Percentiles rank a stretch among this genome's conserved stretches.
Evolutionary conservation across 2,888 invertebrate genomes (phyloP).

Genomic region (Eupithecia pulchellata): DNA sequence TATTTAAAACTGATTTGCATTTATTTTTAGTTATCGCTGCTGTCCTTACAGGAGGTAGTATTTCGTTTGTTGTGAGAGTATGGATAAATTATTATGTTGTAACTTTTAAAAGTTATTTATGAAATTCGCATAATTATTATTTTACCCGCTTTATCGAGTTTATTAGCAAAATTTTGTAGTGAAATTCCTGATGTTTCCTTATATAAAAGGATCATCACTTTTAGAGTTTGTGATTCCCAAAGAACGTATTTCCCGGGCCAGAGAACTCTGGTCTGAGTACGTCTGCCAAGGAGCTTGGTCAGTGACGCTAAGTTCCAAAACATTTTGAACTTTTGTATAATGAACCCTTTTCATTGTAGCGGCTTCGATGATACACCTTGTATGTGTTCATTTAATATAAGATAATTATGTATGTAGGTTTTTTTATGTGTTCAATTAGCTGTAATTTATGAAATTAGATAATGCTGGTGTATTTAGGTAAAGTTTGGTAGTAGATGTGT

Average conservation of each 20-base stretch:
- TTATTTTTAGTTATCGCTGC: slow-evolving; percentile 25
- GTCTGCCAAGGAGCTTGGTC: slow-evolving; percentile 20
- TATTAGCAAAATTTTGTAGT: slow-evolving; percentile 64
- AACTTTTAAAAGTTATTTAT: slow-evolving; percentile 67
- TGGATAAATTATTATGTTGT: slow-evolving; percentile 41
- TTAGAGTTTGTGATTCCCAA: slow-evolving; percentile 25
- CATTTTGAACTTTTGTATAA: slow-evolving; percentile 28
- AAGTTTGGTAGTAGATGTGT: slow-evolving; percentile 49
- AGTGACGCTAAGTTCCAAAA: slow-evolving; percentile 16
- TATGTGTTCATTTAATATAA: slow-evolving; percentile 77
- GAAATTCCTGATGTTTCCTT: slow-evolving; percentile 26
- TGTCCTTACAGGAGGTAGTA: slow-evolving; percentile 26
- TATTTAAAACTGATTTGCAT: slow-evolving; percentile 28
- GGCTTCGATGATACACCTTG: slow-evolving; percentile 40
- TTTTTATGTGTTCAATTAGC: slow-evolving; percentile 40
- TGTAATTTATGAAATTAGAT: slow-evolving; percentile 32
- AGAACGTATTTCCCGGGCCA: slow-evolving; percentile 17
- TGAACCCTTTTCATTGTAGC: slow-evolving; percentile 31
- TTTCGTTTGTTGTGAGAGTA: slow-evolving; percentile 49
- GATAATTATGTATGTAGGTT: slow-evolving; percentile 50
- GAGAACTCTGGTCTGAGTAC: slow-evolving; percentile 4
- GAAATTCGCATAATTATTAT: slow-evolving; percentile 41
- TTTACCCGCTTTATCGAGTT: slow-evolving; percentile 64
- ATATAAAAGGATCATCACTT: slow-evolving; percentile 20
- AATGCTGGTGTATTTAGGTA: slow-evolving; percentile 50